A percentile compares a stretch with the other conserved stretches of the same genome.
Conservation (phyloP, 2,113 vertebrate species). For the Aspiorhynchus laticeps region DNA sequence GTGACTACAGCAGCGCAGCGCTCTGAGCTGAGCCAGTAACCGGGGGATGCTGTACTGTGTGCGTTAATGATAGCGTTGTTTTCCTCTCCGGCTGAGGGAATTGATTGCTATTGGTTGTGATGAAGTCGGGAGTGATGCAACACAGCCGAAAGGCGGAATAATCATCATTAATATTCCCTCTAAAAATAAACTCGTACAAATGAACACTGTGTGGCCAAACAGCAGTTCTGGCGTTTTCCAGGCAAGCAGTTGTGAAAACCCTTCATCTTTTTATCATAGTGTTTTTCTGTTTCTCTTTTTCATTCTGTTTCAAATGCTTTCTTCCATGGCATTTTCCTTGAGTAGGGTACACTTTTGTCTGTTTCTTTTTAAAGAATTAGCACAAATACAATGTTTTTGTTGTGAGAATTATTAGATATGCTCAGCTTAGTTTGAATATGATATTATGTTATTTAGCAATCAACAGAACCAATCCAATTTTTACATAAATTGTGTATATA, state of each 20-base stretch:
- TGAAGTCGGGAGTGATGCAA: constrained; percentile 75
- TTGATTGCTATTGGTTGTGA: constrained; percentile 78
- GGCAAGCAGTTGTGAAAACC: too few species aligned
- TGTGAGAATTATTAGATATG: not conserved
- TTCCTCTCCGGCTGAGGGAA: constrained; percentile 71
- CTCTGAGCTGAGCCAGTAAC: constrained; percentile 43
- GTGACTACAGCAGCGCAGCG: constrained; percentile 34
- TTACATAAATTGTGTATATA: too few species aligned
- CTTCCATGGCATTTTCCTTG: not conserved
- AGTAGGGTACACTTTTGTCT: not conserved
- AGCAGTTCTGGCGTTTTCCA: constrained; percentile 68
- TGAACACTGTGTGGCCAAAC: constrained; percentile 73
- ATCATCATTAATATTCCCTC: constrained; percentile 80
- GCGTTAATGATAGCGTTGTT: constrained; percentile 71
- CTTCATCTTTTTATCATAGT: constrained; percentile 26
- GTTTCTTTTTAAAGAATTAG: not conserved
- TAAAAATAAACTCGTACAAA: constrained; percentile 77
- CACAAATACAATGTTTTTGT: not conserved
- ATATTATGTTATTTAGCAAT: not conserved
- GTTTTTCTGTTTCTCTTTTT: constrained; percentile 46
- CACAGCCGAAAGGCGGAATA: constrained; percentile 72
- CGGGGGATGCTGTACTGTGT: constrained; percentile 50
- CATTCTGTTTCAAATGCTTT: not conserved
- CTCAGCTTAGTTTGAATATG: not conserved
- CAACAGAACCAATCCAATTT: not conserved